Evolutionary conservation across 2,113 vertebrate genomes (phyloP).

Genomic region (Urocitellus parryii): DNA sequence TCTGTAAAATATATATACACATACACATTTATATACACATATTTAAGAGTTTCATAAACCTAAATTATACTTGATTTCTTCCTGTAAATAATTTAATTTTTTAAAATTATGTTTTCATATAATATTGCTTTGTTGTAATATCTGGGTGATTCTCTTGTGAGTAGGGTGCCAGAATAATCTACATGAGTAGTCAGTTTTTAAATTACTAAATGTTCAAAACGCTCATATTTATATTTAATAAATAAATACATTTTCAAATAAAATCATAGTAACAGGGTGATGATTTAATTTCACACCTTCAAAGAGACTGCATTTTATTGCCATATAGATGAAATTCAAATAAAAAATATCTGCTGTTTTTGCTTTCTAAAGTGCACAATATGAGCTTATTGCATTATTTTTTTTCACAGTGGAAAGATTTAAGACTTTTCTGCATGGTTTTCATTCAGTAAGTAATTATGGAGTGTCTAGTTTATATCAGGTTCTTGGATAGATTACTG

Average conservation of each 20-base stretch:
- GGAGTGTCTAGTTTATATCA: background rate
- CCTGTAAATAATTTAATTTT: background rate
- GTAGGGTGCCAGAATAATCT: background rate
- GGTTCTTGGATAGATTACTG: background rate
- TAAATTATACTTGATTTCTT: constrained; percentile 9
- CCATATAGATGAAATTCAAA: constrained; percentile 6
- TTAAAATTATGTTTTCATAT: constrained; percentile 4
- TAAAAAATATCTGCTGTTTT: constrained; percentile 12
- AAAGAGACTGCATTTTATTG: constrained; percentile 47
- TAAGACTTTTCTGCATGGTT: background rate
- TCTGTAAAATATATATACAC: background rate
- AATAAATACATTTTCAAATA: constrained; percentile 58
- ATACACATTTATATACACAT: background rate
- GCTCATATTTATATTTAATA: constrained; percentile 24
- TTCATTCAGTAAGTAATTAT: background rate
- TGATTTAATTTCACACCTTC: constrained; percentile 60
- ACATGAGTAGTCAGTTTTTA: background rate
- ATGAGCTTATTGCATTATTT: background rate
- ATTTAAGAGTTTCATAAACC: background rate
- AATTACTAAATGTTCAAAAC: constrained; percentile 22
- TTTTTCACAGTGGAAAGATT: background rate
- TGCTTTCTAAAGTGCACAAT: constrained; percentile 2
- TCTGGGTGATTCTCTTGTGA: background rate
- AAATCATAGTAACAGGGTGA: constrained; percentile 19
- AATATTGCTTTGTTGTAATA: background rate